Evolutionary conservation across 2,797 vertebrate genomes (phyloP), one percentile per base, ranked within the genome.

Genomic region (Menidia menidia): DNA sequence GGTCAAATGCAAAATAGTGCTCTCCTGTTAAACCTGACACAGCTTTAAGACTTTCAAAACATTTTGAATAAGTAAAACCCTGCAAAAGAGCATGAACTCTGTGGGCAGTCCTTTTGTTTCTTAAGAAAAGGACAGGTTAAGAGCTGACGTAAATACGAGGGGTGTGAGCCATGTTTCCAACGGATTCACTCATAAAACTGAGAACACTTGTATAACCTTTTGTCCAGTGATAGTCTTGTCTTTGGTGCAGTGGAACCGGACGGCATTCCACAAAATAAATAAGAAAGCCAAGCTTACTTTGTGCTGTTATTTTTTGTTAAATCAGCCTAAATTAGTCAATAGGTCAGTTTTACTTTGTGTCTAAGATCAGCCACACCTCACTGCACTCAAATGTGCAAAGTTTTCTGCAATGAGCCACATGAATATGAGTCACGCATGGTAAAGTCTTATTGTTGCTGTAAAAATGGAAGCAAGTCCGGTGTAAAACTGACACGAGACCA

Each of bases 1-100:
- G 85, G 83, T 82, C 78, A 84, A 72, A 85, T 79, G 82, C 72
- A 85, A 84, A 88, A 77, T 45, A 70, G 64, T 42, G 8, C 30
- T n/a, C 18, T 44, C 64, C 11, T 75, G 57, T 85, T 75, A 82
- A 87, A 81, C 62, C 58, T 78, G 75, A 53, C 53, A 70, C 54
- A 60, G 63, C 68, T 39, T n/a, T 80, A 78, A 80, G 80, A 68
- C 45, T 63, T 61, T 15, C 4, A 5, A 39, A 70, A 51, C 3
- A 42, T 70, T 68, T 65, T 6, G 47, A 69, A 63, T 51, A 15
- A 58, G 65, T 73, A 57, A 1, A 41, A 53, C 4, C 53, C 69
- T 60, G 1, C 57, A 71, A 19, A 14, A 63, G 45, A 54, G 18
- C 52, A 54, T 45, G 33, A 73, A 54, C 58, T 14, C 14, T 4